phyloP scores from a whole-genome alignment of 2,888 invertebrate genomes.

The Lepetodrilus schrolli region DNA sequence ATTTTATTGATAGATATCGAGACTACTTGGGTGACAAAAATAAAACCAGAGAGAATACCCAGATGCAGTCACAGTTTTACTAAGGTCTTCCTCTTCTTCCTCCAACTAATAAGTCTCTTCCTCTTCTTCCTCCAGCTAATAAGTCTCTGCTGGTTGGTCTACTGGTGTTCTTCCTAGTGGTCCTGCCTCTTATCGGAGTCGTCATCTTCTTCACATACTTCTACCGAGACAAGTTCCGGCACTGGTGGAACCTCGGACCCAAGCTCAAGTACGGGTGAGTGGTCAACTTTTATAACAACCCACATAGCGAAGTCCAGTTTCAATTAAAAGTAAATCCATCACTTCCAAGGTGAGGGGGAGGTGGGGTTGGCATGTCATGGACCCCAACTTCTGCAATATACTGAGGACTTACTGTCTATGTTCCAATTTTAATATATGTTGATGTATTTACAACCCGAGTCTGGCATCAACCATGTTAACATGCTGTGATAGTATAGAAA shows the following conservation, averaged over 20 bases:
- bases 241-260: conserved; percentile 76
- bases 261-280: conserved; percentile 41
- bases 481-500: too few relatives aligned
- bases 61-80: too few relatives aligned
- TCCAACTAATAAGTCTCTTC: neutral
- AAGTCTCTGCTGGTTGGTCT: conserved; percentile 81
- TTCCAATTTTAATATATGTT: too few relatives aligned
- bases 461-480: too few relatives aligned
- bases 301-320: neutral
- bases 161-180: conserved; percentile 90
- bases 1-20: too few relatives aligned
- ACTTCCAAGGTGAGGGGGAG: neutral
- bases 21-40: too few relatives aligned
- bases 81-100: too few relatives aligned
- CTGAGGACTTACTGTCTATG: too few relatives aligned
- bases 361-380: neutral
- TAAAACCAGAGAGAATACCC: too few relatives aligned
- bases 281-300: neutral
- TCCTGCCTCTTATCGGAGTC: conserved; percentile 84
- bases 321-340: neutral
- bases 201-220: conserved; percentile 84
- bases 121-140: conserved; percentile 50
- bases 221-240: conserved; percentile 81
- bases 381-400: too few relatives aligned
- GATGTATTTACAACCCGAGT: too few relatives aligned